Evolutionary conservation across 1,140 invertebrate species (phyloP).

Genomic region (Antheraea pernyi): DNA sequence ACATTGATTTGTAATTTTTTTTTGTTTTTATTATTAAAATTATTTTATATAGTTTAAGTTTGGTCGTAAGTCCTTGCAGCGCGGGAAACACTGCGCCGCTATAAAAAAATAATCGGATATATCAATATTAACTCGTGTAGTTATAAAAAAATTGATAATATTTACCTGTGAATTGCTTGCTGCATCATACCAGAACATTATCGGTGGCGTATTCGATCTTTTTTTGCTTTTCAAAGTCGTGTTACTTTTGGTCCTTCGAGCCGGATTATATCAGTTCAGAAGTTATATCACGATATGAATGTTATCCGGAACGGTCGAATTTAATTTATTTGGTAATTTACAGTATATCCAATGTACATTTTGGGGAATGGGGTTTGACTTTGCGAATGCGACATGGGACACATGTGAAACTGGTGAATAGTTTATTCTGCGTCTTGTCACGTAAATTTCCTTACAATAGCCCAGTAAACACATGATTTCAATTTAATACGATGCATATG

Average conservation of each 20-base stretch:
- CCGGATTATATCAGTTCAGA: too few relatives aligned
- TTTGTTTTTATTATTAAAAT: conserved; percentile 10
- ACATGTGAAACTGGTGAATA: too few relatives aligned
- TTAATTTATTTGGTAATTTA: too few relatives aligned
- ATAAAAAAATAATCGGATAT: neutral
- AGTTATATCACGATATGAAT: too few relatives aligned
- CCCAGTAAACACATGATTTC: too few relatives aligned
- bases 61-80: neutral
- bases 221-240: neutral
- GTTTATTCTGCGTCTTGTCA: too few relatives aligned
- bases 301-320: too few relatives aligned
- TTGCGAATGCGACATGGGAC: too few relatives aligned
- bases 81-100: conserved; percentile 12
- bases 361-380: too few relatives aligned
- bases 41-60: conserved; percentile 4
- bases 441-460: too few relatives aligned
- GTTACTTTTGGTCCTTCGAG: neutral
- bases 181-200: neutral
- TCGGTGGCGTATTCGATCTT: neutral
- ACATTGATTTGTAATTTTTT: conserved; percentile 14
- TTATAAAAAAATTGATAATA: neutral
- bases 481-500: too few relatives aligned
- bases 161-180: neutral
- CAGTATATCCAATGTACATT: too few relatives aligned
- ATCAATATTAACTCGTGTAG: neutral